A percentile compares a stretch with the other conserved stretches of the same genome.
These are phyloP conservation scores for Pemphredon lugubris DNA, from an alignment of 2,888 invertebrate genomes.

Conservation along the genomic window DNA sequence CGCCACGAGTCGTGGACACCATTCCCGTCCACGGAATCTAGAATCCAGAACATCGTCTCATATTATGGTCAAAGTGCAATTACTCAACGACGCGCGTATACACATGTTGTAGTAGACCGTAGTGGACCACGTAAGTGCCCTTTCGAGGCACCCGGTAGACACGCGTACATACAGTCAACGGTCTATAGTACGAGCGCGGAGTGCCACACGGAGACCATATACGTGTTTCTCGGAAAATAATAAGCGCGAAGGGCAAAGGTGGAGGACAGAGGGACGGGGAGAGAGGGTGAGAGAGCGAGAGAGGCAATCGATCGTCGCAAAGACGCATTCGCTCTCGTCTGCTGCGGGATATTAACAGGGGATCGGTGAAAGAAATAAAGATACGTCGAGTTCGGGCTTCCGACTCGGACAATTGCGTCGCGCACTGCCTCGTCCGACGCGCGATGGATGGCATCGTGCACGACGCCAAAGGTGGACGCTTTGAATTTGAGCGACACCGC, in stretches of 20 bases:
- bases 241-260: background rate
- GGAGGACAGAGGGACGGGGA: background rate
- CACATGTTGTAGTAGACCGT: too few species aligned
- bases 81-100: too few species aligned
- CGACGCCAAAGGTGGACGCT: conserved; percentile 45
- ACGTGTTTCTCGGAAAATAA: background rate
- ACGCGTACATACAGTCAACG: too few species aligned
- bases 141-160: too few species aligned
- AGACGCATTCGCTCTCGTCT: conserved; percentile 11
- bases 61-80: too few species aligned
- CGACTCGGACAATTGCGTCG: conserved; percentile 42
- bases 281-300: background rate
- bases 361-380: conserved; percentile 4
- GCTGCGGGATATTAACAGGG: conserved; percentile 28
- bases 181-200: too few species aligned
- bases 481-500: conserved; percentile 39
- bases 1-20: too few species aligned
- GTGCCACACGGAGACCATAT: too few species aligned
- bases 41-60: too few species aligned
- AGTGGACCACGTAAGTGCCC: too few species aligned
- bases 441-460: conserved; percentile 58
- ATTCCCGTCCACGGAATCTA: too few species aligned
- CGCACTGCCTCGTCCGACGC: conserved; percentile 15
- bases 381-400: conserved; percentile 3
- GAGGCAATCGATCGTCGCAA: conserved; percentile 22